Evolutionary conservation across 2,888 invertebrate species (phyloP).

Genomic region (Xiphydria camelus): DNA sequence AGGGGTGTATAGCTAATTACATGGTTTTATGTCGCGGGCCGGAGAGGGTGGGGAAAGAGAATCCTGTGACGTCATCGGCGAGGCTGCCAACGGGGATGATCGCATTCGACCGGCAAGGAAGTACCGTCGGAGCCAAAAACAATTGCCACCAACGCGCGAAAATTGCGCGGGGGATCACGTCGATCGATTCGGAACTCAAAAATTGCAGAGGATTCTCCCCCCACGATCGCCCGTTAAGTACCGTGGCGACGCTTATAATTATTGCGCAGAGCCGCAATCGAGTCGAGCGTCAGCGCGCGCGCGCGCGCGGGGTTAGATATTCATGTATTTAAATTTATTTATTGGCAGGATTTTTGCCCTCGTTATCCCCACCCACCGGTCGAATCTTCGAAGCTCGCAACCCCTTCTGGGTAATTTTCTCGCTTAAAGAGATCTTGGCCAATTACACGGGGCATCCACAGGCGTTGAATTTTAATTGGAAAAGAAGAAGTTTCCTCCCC

Average conservation of each 20-base stretch:
- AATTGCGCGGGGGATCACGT: too few species aligned
- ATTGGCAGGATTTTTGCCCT: constrained; percentile 51
- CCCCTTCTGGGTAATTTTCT: constrained; percentile 55
- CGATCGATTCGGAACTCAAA: too few species aligned
- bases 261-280: constrained; percentile 30
- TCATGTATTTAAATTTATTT: constrained; percentile 57
- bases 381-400: constrained; percentile 38
- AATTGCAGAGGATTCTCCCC: not conserved
- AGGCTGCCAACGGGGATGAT: constrained; percentile 1
- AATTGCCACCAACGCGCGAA: not conserved
- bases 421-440: constrained; percentile 55
- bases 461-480: constrained; percentile 57
- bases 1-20: constrained; percentile 55
- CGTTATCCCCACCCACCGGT: not conserved
- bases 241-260: not conserved
- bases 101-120: not conserved
- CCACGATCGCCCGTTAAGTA: not conserved
- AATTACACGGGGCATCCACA: constrained; percentile 53
- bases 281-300: not conserved
- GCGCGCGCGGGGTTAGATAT: constrained; percentile 42
- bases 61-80: constrained; percentile 34
- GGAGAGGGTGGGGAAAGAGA: constrained; percentile 19
- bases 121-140: not conserved
- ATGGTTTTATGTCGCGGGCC: constrained; percentile 49
- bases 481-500: constrained; percentile 41